Evolutionary conservation across 2,797 vertebrate species (phyloP).

Genomic region (Oreortyx pictus): DNA sequence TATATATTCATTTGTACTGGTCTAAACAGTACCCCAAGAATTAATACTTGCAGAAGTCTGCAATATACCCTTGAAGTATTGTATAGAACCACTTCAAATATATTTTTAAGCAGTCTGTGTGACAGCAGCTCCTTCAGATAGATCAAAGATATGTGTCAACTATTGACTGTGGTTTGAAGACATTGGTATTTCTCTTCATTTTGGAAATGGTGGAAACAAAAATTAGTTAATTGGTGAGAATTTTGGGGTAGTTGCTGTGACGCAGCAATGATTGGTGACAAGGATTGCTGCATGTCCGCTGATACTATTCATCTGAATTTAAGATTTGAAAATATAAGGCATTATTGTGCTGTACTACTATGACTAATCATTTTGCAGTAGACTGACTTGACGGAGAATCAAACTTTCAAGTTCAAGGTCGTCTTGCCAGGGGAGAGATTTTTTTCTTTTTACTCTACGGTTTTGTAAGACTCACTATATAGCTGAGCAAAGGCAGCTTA

Average conservation of each 20-base stretch:
- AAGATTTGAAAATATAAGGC: constrained; percentile 6
- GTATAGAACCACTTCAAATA: constrained; percentile 27
- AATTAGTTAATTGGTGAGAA: constrained; percentile 67
- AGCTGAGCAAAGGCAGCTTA: constrained; percentile 38
- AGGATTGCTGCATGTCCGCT: constrained; percentile 28
- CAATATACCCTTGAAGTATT: not conserved
- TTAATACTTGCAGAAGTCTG: constrained; percentile 38
- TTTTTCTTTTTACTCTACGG: not conserved
- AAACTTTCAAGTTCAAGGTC: constrained; percentile 24
- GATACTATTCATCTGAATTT: constrained; percentile 24
- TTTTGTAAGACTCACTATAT: constrained; percentile 13
- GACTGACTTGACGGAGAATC: not conserved
- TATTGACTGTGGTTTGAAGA: constrained; percentile 50
- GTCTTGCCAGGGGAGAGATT: constrained; percentile 6
- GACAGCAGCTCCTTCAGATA: constrained; percentile 60
- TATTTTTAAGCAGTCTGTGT: constrained; percentile 63
- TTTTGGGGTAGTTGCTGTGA: constrained; percentile 46
- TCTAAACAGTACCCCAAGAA: constrained; percentile 36
- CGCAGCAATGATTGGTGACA: constrained; percentile 59
- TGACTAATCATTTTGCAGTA: not conserved
- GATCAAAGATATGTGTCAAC: constrained; percentile 57
- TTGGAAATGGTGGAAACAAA: constrained; percentile 23
- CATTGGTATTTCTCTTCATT: constrained; percentile 66
- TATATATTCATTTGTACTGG: constrained; percentile 31
- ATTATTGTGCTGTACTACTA: not conserved